Base-by-base conservation (phyloP, 2,797 vertebrate species). In the Tiaroga cobitis region DNA sequence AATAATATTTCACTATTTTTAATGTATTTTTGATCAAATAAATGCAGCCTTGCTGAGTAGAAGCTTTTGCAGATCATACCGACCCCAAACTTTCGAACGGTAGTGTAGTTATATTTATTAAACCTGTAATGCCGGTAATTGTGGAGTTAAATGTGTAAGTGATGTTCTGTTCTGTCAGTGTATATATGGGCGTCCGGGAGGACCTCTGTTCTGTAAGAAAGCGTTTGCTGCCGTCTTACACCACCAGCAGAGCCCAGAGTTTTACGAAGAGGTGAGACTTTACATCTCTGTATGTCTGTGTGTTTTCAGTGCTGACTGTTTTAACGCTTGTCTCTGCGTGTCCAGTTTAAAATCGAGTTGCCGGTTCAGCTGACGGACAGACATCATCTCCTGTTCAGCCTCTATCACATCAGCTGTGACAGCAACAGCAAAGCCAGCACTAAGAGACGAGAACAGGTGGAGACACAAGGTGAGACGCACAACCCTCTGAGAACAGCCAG, bases 161-260 rank as follows among this genome's bases (percentile, higher is more conserved):
- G 19, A 34, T 65, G 5, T 5, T n/a, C 19, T 79, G 46, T 82
- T 21, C 34, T 21, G 1, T 80, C 84, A 99, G 98, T 97, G 97
- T 92, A 99, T 99, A 94, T 99, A 99, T 0, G 97, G 97, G 2
- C 96, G 95, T 87, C 97, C 97, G 8, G 97, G 97, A 15, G 95
- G 96, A 43, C 93, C 96, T 24, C 88, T 98, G 2, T 98, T 98
- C 93, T 95, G 95, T 0, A 97, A 95, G 90, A 97, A 96, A 87
- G 95, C 96, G 0, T 95, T 96, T 80, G 97, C 97, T 85, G 91
- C 96, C 0, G 97, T 99, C 81, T 90, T 99, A 32, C 98, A 99
- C 92, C 98, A 99, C 90, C 98, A 99, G 63, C 98, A 99, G 93
- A 99, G 97, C 92, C 98, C 98, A 2, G 98, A 99, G 91, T 99